These are phyloP conservation scores for Sylvia atricapilla DNA, from an alignment of 2,113 vertebrate species.

Conservation along the genomic window DNA sequence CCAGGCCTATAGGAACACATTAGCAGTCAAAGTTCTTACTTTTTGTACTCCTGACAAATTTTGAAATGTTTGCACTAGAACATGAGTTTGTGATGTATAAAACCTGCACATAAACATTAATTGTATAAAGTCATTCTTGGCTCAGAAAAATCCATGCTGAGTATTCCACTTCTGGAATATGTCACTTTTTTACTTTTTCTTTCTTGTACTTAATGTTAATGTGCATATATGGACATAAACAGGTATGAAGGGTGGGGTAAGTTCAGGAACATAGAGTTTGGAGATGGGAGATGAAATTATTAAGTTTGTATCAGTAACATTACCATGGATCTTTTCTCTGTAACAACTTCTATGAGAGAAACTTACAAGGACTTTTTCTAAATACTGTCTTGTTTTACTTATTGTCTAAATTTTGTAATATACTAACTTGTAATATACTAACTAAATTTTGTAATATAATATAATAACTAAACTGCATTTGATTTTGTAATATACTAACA, in stretches of 20 bases:
- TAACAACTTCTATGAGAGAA: background rate
- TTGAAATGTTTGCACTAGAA: background rate
- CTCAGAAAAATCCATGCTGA: background rate
- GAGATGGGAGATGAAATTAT: background rate
- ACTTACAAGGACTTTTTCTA: background rate
- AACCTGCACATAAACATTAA: background rate
- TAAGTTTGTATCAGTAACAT: background rate
- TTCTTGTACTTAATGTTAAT: background rate
- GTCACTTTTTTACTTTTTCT: background rate
- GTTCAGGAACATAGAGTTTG: background rate
- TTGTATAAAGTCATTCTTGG: background rate
- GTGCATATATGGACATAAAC: background rate
- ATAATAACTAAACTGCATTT: no score
- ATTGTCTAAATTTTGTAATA: background rate
- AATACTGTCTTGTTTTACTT: background rate
- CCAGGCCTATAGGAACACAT: background rate
- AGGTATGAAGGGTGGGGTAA: background rate
- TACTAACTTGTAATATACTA: no score
- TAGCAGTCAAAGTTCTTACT: background rate
- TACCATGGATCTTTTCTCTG: background rate
- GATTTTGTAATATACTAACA: background rate
- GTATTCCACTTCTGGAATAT: background rate
- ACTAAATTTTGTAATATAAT: background rate
- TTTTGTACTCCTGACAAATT: background rate
- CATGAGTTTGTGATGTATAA: background rate